Percentiles rank a stretch among this genome's conserved stretches.
Evolutionary conservation across 2,888 invertebrate species (phyloP).

Genomic region (Myathropa florea): DNA sequence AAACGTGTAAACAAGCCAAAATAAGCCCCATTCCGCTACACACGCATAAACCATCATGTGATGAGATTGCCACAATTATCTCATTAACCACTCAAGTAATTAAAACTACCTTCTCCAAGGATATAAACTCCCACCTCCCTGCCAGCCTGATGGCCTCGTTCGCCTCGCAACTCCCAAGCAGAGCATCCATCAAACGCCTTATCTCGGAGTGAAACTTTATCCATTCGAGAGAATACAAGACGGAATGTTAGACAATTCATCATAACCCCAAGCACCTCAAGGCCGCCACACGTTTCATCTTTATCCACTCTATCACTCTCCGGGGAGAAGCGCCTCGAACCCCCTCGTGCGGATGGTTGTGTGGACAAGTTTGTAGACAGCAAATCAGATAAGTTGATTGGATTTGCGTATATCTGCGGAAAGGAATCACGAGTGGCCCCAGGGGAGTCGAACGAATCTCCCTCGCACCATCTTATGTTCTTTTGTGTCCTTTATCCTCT

Average conservation of each 20-base stretch:
- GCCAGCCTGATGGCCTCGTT: background rate
- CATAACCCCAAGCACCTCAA: background rate
- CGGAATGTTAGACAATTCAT: background rate
- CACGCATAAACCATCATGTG: background rate
- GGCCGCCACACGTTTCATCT: background rate
- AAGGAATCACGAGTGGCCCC: constrained; percentile 22
- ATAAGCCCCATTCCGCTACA: background rate
- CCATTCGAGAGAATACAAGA: background rate
- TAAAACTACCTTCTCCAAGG: background rate
- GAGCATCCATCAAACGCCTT: background rate
- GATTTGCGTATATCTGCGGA: constrained; percentile 33
- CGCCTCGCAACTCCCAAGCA: background rate
- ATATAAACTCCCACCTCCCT: background rate
- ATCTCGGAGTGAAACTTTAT: background rate
- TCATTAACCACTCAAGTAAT: background rate
- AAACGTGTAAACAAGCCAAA: background rate
- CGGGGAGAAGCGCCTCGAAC: background rate
- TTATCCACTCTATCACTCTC: background rate
- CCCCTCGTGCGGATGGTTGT: background rate
- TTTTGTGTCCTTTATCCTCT: background rate
- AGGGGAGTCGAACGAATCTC: background rate
- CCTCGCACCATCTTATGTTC: background rate
- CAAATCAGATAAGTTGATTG: constrained; percentile 54
- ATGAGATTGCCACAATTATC: background rate
- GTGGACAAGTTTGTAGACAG: background rate